A percentile compares a stretch with the other conserved stretches of the same genome.
phyloP scores from a whole-genome alignment of 2,888 invertebrate species.

The Zygogramma bicolorata region DNA sequence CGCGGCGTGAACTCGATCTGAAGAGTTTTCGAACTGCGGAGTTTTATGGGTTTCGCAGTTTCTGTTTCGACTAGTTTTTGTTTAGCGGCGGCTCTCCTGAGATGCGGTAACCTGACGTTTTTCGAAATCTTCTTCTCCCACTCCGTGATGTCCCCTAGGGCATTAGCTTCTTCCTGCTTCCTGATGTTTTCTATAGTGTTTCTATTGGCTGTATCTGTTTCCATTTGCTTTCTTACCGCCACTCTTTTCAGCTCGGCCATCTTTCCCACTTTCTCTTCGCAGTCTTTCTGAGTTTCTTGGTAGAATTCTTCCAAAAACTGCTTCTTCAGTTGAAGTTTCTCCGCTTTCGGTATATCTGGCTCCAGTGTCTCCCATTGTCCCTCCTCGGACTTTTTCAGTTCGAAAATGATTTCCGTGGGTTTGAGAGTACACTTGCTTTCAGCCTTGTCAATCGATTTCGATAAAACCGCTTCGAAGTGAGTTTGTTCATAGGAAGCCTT shows the following conservation, averaged over 20 bases:
- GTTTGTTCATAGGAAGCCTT: slow-evolving; percentile 81
- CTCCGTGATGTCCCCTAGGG: slow-evolving; percentile 75
- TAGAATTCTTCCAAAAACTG: slow-evolving; percentile 72
- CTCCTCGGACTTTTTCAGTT: slow-evolving; percentile 73
- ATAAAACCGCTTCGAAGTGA: slow-evolving; percentile 81
- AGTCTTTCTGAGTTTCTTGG: slow-evolving; percentile 69
- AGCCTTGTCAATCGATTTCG: slow-evolving; percentile 72
- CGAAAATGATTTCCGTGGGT: slow-evolving; percentile 74
- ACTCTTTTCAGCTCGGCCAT: slow-evolving; percentile 72
- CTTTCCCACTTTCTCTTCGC: slow-evolving; percentile 69
- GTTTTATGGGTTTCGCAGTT: slow-evolving; percentile 34
- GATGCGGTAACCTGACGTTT: slow-evolving; percentile 49
- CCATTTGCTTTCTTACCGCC: slow-evolving; percentile 73
- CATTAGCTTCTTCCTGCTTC: slow-evolving; percentile 73
- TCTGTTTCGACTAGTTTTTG: slow-evolving; percentile 49
- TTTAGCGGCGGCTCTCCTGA: slow-evolving; percentile 12
- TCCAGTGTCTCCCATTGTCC: slow-evolving; percentile 72
- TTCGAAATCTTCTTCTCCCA: slow-evolving; percentile 42
- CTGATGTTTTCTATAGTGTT: slow-evolving; percentile 74
- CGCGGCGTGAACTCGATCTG: slow-evolving; percentile 80
- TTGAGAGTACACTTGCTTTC: slow-evolving; percentile 74
- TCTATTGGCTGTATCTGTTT: slow-evolving; percentile 71
- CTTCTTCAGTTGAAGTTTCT: slow-evolving; percentile 71
- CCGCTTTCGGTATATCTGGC: slow-evolving; percentile 70
- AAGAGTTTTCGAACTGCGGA: slow-evolving; percentile 72